Conservation (phyloP, 2,113 vertebrate species). For the Cairina moschata region DNA sequence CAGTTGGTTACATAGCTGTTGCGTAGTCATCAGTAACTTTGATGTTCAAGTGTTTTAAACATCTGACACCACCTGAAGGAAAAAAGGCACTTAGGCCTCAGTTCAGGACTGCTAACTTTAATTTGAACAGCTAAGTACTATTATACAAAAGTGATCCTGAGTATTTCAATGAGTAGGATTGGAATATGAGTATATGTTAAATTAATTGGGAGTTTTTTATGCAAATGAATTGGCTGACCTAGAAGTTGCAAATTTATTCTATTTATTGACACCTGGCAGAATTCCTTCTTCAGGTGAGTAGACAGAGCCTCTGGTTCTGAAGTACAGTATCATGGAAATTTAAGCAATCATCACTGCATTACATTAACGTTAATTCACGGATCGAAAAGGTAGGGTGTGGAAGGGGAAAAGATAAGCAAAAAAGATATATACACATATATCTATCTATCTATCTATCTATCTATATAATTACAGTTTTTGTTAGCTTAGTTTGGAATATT, state of each 20-base stretch:
- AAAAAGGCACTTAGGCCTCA: not conserved
- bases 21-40: not conserved
- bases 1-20: not conserved
- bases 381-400: not conserved
- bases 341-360: not conserved
- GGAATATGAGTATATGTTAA: not conserved
- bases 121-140: not conserved
- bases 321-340: not conserved
- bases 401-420: not conserved
- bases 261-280: not conserved
- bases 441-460: too few species aligned
- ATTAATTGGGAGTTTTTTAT: not conserved
- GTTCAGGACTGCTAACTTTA: not conserved
- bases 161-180: not conserved
- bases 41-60: not conserved
- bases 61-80: not conserved
- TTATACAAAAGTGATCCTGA: not conserved
- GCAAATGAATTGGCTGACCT: not conserved
- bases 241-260: not conserved
- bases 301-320: not conserved
- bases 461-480: not conserved
- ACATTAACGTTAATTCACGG: not conserved
- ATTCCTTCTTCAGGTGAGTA: not conserved
- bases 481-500: conserved; percentile 1
- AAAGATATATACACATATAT: not conserved